These are phyloP conservation scores for Neelides sp. DNA, from an alignment of 1,140 invertebrate species.

Conservation along the genomic window DNA sequence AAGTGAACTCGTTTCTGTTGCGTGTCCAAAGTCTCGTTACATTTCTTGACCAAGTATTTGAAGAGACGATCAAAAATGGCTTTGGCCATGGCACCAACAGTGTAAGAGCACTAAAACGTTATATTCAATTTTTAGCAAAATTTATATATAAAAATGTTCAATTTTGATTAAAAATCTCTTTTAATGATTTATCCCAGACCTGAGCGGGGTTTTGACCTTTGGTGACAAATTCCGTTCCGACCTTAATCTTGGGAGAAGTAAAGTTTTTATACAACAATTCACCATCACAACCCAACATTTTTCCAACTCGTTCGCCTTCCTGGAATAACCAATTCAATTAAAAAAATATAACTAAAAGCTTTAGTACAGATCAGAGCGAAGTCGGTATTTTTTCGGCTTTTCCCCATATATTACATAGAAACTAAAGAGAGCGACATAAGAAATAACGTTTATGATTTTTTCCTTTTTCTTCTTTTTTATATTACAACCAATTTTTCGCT, in stretches of 20 bases:
- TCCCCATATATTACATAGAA: no score
- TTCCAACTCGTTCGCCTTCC: background rate
- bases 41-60: conserved; percentile 41
- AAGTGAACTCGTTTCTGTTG: conserved; percentile 42
- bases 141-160: no score
- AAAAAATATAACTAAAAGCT: no score
- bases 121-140: background rate
- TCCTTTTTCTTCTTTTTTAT: no score
- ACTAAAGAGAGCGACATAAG: no score
- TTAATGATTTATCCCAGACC: background rate
- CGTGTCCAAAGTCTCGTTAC: conserved; percentile 39
- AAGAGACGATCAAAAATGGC: conserved; percentile 44
- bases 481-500: no score
- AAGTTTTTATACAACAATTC: conserved; percentile 24
- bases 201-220: conserved; percentile 40
- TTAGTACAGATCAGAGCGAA: no score
- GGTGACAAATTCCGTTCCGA: conserved; percentile 42
- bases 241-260: conserved; percentile 43
- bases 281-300: conserved; percentile 23
- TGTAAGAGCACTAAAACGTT: conserved; percentile 27
- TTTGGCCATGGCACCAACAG: conserved; percentile 43
- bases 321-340: background rate
- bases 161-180: background rate
- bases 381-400: no score
- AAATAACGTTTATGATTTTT: no score